Percentiles rank a stretch among this genome's conserved stretches.
Evolutionary conservation across 1,140 invertebrate genomes (phyloP).

Genomic region (Drosophila nikananu): DNA sequence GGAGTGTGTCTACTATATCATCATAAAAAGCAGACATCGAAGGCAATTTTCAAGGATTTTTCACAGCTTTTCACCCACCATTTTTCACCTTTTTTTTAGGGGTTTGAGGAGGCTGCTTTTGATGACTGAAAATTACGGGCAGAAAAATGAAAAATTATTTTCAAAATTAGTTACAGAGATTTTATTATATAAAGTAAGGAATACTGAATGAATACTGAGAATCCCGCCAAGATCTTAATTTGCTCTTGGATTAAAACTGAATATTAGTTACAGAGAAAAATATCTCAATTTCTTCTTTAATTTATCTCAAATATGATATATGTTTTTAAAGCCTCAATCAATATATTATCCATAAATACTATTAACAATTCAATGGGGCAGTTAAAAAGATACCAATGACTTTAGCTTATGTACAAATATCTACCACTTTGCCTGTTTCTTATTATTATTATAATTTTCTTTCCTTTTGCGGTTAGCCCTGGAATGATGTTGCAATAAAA

Average conservation of each 20-base stretch:
- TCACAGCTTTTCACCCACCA: constrained; percentile 18
- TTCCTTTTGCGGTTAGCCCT: constrained; percentile 31
- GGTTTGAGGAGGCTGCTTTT: constrained; percentile 34
- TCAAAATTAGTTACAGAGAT: constrained; percentile 6
- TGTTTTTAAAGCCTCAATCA: too few species aligned
- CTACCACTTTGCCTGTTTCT: background rate
- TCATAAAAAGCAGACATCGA: constrained; percentile 74
- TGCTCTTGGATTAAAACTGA: too few species aligned
- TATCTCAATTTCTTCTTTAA: too few species aligned
- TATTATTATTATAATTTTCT: constrained; percentile 18
- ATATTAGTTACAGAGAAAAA: too few species aligned
- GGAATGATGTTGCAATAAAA: constrained; percentile 80
- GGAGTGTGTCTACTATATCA: constrained; percentile 26
- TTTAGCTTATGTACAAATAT: background rate
- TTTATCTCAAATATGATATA: too few species aligned
- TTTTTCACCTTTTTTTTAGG: constrained; percentile 52
- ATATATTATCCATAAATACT: background rate
- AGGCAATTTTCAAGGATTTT: constrained; percentile 42
- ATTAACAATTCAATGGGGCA: background rate
- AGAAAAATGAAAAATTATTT: constrained; percentile 14
- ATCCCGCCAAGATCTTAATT: too few species aligned
- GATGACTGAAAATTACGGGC: constrained; percentile 37
- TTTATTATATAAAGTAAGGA: too few species aligned
- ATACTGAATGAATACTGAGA: too few species aligned
- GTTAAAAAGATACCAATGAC: background rate